Percentiles rank a stretch among this genome's conserved stretches.
Conservation (phyloP, 2,888 invertebrate genomes). For the Xylocampa areola region DNA sequence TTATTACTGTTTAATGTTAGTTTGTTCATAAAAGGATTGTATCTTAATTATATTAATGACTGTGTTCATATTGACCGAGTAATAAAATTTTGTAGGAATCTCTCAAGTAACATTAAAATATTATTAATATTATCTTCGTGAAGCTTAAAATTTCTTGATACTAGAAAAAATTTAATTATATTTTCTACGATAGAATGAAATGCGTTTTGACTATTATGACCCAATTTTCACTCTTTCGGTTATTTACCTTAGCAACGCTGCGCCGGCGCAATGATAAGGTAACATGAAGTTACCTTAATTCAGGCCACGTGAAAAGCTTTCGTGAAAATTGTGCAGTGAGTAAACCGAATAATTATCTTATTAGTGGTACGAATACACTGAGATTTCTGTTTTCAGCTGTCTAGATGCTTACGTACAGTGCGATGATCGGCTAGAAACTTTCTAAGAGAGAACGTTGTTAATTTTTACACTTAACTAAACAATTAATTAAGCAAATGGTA, state of each 20-base stretch:
- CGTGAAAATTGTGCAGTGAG: slow-evolving; percentile 3
- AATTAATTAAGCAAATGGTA: background rate
- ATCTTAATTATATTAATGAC: slow-evolving; percentile 34
- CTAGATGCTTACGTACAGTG: slow-evolving; percentile 8
- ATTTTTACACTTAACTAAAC: slow-evolving; percentile 14
- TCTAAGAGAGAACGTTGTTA: slow-evolving; percentile 5
- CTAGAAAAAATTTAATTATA: slow-evolving; percentile 17
- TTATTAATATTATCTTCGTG: slow-evolving; percentile 1
- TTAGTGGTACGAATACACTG: slow-evolving; percentile 1
- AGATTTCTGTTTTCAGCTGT: slow-evolving; percentile 4
- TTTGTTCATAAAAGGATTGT: slow-evolving; percentile 28
- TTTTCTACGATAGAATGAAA: slow-evolving; percentile 42
- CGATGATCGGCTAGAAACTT: slow-evolving; percentile 10
- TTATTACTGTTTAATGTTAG: slow-evolving; percentile 41
- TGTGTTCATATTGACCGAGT: slow-evolving; percentile 22
- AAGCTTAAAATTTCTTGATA: slow-evolving; percentile 4
- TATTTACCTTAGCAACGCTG: slow-evolving; percentile 65
- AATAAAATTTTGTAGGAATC: slow-evolving; percentile 44
- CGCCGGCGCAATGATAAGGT: slow-evolving; percentile 61
- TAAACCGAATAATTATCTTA: background rate
- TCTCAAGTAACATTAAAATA: slow-evolving; percentile 7
- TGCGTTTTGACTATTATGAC: slow-evolving; percentile 53
- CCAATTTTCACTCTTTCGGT: slow-evolving; percentile 58
- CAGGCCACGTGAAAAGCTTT: slow-evolving; percentile 43
- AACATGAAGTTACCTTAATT: slow-evolving; percentile 47